phyloP scores from a whole-genome alignment of 1,140 invertebrate species.

The Arion vulgaris region DNA sequence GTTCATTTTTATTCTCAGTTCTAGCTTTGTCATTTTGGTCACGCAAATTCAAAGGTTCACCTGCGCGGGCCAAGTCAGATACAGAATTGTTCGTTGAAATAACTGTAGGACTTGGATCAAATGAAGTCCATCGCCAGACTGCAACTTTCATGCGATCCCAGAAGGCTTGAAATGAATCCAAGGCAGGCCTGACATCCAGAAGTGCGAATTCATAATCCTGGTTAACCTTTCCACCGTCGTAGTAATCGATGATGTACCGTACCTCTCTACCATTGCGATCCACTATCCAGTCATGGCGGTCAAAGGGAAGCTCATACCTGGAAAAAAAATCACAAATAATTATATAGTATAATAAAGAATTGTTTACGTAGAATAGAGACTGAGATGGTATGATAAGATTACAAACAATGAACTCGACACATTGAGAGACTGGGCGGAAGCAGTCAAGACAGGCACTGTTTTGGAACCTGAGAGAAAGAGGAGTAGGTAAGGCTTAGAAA shows the following conservation, averaged over 20 bases:
- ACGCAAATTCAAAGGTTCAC: background rate
- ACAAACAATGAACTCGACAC: too few relatives aligned
- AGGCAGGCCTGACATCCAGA: conserved; percentile 96
- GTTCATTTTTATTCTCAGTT: too few relatives aligned
- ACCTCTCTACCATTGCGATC: conserved; percentile 93
- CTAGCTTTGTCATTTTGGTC: too few relatives aligned
- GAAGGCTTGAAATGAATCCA: conserved; percentile 92
- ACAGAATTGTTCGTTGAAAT: background rate
- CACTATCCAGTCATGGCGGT: conserved; percentile 99
- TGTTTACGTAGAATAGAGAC: too few relatives aligned
- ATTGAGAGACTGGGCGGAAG: too few relatives aligned
- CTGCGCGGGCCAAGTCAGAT: background rate
- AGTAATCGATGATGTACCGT: conserved; percentile 98
- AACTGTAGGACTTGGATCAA: background rate
- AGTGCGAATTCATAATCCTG: conserved; percentile 90
- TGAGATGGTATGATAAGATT: too few relatives aligned
- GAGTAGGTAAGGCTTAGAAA: too few relatives aligned
- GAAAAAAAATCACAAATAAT: conserved; percentile 17
- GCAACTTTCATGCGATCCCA: conserved; percentile 98
- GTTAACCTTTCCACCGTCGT: conserved; percentile 86
- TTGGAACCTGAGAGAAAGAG: too few relatives aligned
- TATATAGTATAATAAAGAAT: too few relatives aligned
- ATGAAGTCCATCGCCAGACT: conserved; percentile 81
- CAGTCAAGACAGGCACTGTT: too few relatives aligned
- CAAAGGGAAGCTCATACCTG: conserved; percentile 97